These are phyloP conservation scores for Hemicentrotus pulcherrimus DNA, from an alignment of 35 echinoderm and acorn worm species.

Conservation along the genomic window DNA sequence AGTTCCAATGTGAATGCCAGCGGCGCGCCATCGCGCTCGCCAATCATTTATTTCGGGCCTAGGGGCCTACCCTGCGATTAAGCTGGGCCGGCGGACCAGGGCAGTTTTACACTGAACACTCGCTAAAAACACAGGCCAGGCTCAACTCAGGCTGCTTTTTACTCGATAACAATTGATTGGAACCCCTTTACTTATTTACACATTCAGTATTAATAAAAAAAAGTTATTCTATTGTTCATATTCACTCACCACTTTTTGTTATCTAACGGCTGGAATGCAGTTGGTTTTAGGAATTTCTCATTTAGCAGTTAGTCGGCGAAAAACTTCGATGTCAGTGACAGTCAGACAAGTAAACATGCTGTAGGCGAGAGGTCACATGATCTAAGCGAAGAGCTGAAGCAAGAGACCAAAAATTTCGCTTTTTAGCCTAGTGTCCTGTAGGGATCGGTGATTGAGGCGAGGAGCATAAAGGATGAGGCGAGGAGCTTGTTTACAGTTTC, in stretches of 20 bases:
- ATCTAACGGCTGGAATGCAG: neutral
- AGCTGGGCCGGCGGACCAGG: neutral
- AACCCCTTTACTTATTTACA: too few species aligned
- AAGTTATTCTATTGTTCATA: neutral
- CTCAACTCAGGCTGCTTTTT: neutral
- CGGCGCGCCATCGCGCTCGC: too few species aligned
- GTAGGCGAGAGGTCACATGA: neutral
- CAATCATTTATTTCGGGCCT: too few species aligned
- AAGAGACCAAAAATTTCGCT: too few species aligned
- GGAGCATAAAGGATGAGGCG: too few species aligned
- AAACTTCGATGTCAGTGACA: neutral
- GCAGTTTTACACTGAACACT: neutral
- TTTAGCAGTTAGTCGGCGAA: too few species aligned
- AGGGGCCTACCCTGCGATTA: neutral
- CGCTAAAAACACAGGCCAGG: neutral
- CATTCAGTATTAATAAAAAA: too few species aligned
- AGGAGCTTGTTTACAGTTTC: too few species aligned
- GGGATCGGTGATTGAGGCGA: too few species aligned
- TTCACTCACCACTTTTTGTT: neutral
- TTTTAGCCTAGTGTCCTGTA: too few species aligned
- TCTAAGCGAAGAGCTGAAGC: neutral
- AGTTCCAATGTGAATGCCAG: too few species aligned
- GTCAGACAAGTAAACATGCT: neutral
- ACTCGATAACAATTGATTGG: neutral
- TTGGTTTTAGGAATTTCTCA: neutral